These are phyloP conservation scores for Pseudomyrmex flavicornis DNA, from an alignment of 1,140 invertebrate genomes.

Conservation along the genomic window DNA sequence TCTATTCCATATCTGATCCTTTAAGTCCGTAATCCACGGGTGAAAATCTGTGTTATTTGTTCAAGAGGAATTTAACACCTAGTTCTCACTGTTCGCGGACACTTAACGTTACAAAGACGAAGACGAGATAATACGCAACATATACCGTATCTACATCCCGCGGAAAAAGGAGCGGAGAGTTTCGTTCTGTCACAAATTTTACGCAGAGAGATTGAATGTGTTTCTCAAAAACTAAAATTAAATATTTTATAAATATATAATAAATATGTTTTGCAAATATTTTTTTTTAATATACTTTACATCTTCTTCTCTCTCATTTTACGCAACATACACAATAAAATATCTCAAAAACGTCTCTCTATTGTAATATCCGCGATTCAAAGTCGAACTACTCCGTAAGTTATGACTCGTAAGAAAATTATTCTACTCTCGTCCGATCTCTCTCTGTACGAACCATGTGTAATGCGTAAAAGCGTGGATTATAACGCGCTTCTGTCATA, in stretches of 20 bases:
- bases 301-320: too few species aligned
- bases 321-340: too few species aligned
- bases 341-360: too few species aligned
- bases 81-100: constrained; percentile 7
- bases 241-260: too few species aligned
- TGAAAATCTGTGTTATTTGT: constrained; percentile 74
- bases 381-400: too few species aligned
- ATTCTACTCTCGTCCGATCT: background rate
- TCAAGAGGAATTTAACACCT: constrained; percentile 63
- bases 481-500: constrained; percentile 82
- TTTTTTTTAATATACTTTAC: too few species aligned
- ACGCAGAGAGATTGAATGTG: too few species aligned
- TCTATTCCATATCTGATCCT: constrained; percentile 36
- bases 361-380: too few species aligned
- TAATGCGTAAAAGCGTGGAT: constrained; percentile 71
- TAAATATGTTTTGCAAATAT: too few species aligned
- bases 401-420: too few species aligned
- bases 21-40: constrained; percentile 73
- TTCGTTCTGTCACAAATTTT: background rate
- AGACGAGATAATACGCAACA: background rate
- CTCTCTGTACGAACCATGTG: constrained; percentile 58
- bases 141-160: background rate
- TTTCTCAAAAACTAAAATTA: too few species aligned
- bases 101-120: background rate
- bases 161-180: background rate